These are phyloP conservation scores for Drosophila ustulata DNA, from an alignment of 2,888 invertebrate genomes.

Conservation along the genomic window DNA sequence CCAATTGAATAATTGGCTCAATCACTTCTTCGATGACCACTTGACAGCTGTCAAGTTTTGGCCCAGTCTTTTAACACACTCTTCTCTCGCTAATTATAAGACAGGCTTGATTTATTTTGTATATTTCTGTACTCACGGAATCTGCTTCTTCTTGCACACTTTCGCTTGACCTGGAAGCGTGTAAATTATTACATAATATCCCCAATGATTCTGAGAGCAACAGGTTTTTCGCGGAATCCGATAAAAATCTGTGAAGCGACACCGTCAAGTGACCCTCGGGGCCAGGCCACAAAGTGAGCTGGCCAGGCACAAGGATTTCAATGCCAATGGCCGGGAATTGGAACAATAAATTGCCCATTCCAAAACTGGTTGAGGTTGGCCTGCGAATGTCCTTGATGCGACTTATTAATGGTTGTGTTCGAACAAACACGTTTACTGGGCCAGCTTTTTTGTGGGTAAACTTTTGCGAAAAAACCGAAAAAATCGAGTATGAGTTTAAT, in stretches of 20 bases:
- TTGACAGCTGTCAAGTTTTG: slow-evolving; percentile 35
- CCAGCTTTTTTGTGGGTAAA: slow-evolving; percentile 23
- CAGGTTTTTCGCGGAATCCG: slow-evolving; percentile 65
- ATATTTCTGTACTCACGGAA: neutral
- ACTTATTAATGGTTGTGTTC: slow-evolving; percentile 56
- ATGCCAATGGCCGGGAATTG: slow-evolving; percentile 75
- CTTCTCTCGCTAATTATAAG: slow-evolving; percentile 21
- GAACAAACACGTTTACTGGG: slow-evolving; percentile 64
- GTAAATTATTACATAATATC: slow-evolving; percentile 69
- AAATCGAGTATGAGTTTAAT: slow-evolving; percentile 19
- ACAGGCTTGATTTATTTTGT: neutral
- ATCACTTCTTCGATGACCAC: slow-evolving; percentile 31
- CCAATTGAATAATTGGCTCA: slow-evolving; percentile 57
- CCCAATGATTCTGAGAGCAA: slow-evolving; percentile 64
- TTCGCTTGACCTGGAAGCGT: slow-evolving; percentile 39
- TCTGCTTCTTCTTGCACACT: slow-evolving; percentile 33
- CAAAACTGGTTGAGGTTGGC: slow-evolving; percentile 64
- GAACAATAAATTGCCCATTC: slow-evolving; percentile 65
- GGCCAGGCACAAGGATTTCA: slow-evolving; percentile 66
- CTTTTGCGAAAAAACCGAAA: slow-evolving; percentile 7
- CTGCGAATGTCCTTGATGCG: slow-evolving; percentile 66
- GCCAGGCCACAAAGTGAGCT: slow-evolving; percentile 17
- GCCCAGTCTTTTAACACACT: slow-evolving; percentile 3
- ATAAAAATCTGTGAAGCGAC: slow-evolving; percentile 32
- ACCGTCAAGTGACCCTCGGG: slow-evolving; percentile 61